Evolutionary conservation across 2,888 invertebrate species (phyloP).

Genomic region (Yponomeuta cagnagella): DNA sequence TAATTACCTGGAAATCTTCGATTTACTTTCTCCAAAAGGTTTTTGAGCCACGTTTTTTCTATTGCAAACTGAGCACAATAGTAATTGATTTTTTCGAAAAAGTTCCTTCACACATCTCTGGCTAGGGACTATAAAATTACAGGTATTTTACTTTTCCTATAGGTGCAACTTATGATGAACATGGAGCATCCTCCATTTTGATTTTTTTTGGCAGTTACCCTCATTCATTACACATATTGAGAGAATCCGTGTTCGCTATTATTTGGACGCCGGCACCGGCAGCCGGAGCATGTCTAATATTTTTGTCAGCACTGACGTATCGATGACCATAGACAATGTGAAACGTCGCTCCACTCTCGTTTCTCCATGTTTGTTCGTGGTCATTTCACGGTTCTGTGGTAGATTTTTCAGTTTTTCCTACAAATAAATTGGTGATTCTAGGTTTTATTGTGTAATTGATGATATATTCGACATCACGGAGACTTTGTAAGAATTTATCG

Average conservation of each 20-base stretch:
- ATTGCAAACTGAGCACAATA: no score
- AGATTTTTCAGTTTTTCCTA: constrained; percentile 60
- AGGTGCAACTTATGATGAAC: no score
- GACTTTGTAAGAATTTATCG: constrained; percentile 69
- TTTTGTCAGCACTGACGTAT: background rate
- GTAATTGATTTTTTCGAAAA: no score
- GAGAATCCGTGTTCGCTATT: background rate
- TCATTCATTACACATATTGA: no score
- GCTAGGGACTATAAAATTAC: no score
- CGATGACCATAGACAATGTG: constrained; percentile 43
- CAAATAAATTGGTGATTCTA: constrained; percentile 57
- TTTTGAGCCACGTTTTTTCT: no score
- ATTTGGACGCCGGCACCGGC: background rate
- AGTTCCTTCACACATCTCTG: no score
- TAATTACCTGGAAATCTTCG: no score
- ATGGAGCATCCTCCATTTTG: no score
- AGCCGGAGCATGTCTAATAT: background rate
- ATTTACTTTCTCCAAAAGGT: no score
- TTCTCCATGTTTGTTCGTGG: constrained; percentile 76
- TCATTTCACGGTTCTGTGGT: constrained; percentile 71
- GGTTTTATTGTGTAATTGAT: constrained; percentile 67
- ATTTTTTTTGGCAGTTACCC: no score
- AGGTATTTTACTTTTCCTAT: no score
- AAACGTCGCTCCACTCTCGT: constrained; percentile 64
- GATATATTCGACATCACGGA: constrained; percentile 67